These are phyloP conservation scores for Peromyscus eremicus DNA, from an alignment of 2,797 vertebrate species.

Conservation along the genomic window DNA sequence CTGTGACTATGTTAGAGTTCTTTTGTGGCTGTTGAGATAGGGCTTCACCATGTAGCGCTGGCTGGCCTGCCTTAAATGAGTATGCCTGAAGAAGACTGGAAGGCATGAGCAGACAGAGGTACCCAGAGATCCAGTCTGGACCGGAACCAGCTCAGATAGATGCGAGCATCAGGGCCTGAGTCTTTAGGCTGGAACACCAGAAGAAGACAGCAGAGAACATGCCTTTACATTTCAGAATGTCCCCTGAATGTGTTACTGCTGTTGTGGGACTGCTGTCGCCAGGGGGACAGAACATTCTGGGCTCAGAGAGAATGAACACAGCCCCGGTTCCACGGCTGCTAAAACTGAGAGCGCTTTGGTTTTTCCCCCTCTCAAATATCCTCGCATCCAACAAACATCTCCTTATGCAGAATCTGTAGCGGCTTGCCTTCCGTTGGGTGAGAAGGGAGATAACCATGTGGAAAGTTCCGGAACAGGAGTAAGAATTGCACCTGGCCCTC, in stretches of 20 bases:
- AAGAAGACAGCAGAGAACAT: neutral
- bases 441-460: too few species aligned
- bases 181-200: neutral
- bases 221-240: neutral
- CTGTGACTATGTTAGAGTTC: too few species aligned
- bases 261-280: too few species aligned
- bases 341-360: neutral
- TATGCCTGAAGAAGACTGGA: neutral
- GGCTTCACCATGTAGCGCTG: neutral
- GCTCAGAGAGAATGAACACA: neutral
- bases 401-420: neutral
- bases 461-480: neutral
- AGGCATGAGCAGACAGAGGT: neutral
- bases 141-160: neutral
- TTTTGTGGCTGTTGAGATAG: neutral
- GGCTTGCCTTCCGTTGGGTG: neutral
- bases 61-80: neutral
- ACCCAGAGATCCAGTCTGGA: neutral
- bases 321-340: neutral
- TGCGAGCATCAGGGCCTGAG: neutral
- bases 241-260: neutral
- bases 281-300: neutral
- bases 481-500: too few species aligned
- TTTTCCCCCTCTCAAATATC: neutral
- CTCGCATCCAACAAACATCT: neutral